Evolutionary conservation across 1,140 invertebrate genomes (phyloP), one percentile per base, ranked within the genome.

Genomic region (Vollenhovia emeryi): DNA sequence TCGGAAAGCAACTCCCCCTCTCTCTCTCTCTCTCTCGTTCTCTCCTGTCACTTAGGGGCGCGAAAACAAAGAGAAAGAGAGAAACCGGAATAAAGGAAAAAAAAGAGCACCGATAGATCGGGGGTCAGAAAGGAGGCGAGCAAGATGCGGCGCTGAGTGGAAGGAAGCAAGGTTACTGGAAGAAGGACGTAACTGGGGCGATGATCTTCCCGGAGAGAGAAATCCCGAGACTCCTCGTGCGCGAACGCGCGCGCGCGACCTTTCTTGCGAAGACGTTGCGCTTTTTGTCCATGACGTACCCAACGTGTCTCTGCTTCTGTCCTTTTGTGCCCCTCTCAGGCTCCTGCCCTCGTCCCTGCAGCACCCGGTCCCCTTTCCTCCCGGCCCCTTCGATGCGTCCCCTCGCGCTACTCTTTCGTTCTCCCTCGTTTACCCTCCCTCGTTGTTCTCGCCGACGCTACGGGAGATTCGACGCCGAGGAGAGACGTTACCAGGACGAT

Each of bases 161-260:
- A 85, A 90, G 87, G 90, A 88, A 79, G 79, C 89, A 92, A 93
- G 91, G 91, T 92, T 93, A 90, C 89, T 90, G 88, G 87, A 91
- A 93, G 91, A 92, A 91, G 92, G 91, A 92, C 93, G 92, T 92
- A 93, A 93, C 91, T 92, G 87, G 90, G 90, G 85, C 91, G 92
- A 93, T 92, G 92, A 93, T 93, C 90, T 89, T 93, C 86, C 33
- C 85, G 57, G 48, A 48, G 45, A 43, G 52, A 85, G 78, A 57
- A 84, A 59, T 21, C 59, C 62, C 55, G 71, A 85, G 66, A 66
- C 60, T 66, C 84, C 79, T 76, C 82, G 66, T 79, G 82, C 86
- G 86, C 6, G 33, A 68, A 84, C 84, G 82, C 86, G 86, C 6
- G 33, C 73, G 86, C 73, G 85, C 68, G 85, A 86, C 86, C 79